Evolutionary conservation across 2,888 invertebrate genomes (phyloP).

Genomic region (Agelastica alni): DNA sequence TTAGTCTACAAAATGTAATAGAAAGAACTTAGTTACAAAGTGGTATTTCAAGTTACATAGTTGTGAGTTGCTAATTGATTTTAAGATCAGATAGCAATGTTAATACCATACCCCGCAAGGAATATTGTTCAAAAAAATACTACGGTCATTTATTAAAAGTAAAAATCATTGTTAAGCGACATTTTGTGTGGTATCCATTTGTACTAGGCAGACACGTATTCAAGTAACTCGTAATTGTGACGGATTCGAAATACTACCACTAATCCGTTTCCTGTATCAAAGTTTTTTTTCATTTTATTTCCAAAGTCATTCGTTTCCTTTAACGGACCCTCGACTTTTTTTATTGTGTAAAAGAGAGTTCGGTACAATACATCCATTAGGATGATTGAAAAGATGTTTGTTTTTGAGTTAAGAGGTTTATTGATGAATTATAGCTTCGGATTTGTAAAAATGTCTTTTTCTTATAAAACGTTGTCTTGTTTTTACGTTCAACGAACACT

Average conservation of each 20-base stretch:
- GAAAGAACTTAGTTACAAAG: too few species aligned
- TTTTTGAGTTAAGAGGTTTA: slow-evolving; percentile 32
- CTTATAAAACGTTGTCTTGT: too few species aligned
- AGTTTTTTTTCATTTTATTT: background rate
- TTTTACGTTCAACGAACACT: too few species aligned
- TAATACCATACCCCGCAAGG: too few species aligned
- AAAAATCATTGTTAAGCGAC: too few species aligned
- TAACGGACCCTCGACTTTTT: slow-evolving; percentile 19
- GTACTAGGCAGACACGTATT: background rate
- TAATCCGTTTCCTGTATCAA: background rate
- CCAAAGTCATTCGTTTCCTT: slow-evolving; percentile 19
- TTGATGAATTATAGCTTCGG: slow-evolving; percentile 28
- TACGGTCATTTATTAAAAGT: too few species aligned
- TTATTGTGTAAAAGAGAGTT: slow-evolving; percentile 19
- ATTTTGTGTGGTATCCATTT: too few species aligned
- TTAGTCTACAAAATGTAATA: too few species aligned
- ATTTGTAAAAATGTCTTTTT: slow-evolving; percentile 18
- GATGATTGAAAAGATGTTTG: slow-evolving; percentile 34
- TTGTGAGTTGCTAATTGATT: too few species aligned
- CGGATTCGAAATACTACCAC: background rate
- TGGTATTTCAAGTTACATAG: too few species aligned
- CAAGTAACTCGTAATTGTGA: background rate
- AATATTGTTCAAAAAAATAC: too few species aligned
- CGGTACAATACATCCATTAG: slow-evolving; percentile 34
- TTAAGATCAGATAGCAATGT: too few species aligned